Evolutionary conservation across 2,113 vertebrate species (phyloP).

Genomic region (Onychostoma macrolepis): DNA sequence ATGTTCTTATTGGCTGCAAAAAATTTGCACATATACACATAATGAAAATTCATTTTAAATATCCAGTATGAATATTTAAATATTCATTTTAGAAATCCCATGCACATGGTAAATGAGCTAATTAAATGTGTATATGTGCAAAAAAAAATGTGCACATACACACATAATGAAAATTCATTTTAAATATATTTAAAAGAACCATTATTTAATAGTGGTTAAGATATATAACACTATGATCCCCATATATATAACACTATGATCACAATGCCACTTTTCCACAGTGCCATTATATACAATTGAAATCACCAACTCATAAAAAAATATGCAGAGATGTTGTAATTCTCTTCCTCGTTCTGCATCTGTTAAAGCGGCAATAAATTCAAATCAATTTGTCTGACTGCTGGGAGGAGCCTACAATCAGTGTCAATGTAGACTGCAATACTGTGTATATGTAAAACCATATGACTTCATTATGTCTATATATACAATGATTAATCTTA

Average conservation of each 20-base stretch:
- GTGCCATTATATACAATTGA: neutral
- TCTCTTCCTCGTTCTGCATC: neutral
- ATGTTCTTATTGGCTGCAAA: rapidly evolving
- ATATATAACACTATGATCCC: no score
- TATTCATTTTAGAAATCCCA: no score
- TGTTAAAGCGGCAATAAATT: neutral
- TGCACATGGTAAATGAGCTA: no score
- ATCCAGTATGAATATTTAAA: no score
- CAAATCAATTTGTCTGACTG: neutral
- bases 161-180: neutral
- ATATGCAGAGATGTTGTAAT: neutral
- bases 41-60: no score
- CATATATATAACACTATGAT: neutral
- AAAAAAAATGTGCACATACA: neutral
- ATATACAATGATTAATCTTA: no score
- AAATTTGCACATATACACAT: no score
- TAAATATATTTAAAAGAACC: neutral
- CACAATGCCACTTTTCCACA: neutral
- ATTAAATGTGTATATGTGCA: no score
- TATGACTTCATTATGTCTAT: no score
- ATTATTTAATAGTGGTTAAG: neutral
- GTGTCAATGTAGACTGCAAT: no score
- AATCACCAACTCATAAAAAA: neutral
- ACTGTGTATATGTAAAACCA: no score
- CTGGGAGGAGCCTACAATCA: neutral